Evolutionary conservation across 2,797 vertebrate species (phyloP), one percentile per base, ranked within the genome.

Genomic region (Knipowitschia caucasica): DNA sequence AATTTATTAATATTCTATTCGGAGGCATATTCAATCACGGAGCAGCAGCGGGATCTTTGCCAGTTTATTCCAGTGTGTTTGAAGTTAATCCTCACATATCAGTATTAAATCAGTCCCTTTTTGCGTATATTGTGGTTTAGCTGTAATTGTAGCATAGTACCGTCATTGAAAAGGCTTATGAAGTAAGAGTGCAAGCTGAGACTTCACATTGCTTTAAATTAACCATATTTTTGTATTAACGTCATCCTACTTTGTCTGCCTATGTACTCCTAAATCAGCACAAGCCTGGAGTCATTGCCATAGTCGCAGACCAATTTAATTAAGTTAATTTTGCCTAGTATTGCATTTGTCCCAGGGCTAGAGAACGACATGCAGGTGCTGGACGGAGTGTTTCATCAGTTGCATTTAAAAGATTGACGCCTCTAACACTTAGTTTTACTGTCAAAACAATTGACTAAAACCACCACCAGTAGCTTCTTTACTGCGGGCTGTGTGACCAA

Each of bases 391-490:
- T 44, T 70, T 33, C 45, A 21, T 47, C 50, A 10, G 23, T 50
- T 73, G 76, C n/a, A 81, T 47, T 35, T 11, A 69, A 61, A 73
- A 57, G 50, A 67, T 69, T 69, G 73, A 59, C 44, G 20, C 8
- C 35, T 50, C 53, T 50, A 65, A 61, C 26, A 44, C 53, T 45
- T 63, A 57, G 27, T 47, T 31, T 53, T 36, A 51, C 24, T 20
- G 46, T 47, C 71, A 43, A 61, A 57, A 69, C 53, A 71, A 73
- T 72, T 46, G 55, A 54, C 10, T 1, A 53, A 55, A 20, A 64
- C 57, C 56, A 66, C 61, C 31, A 35, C 23, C 35, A 59, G 3
- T 50, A 49, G 30, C 44, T 11, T 31, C 8, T 4, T 10, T 27
- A 34, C 50, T 42, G 35, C 47, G 49, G 35, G 46, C 25, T 26